These are phyloP conservation scores for Rotaria sp. DNA, from an alignment of 2,888 invertebrate genomes.

Conservation along the genomic window DNA sequence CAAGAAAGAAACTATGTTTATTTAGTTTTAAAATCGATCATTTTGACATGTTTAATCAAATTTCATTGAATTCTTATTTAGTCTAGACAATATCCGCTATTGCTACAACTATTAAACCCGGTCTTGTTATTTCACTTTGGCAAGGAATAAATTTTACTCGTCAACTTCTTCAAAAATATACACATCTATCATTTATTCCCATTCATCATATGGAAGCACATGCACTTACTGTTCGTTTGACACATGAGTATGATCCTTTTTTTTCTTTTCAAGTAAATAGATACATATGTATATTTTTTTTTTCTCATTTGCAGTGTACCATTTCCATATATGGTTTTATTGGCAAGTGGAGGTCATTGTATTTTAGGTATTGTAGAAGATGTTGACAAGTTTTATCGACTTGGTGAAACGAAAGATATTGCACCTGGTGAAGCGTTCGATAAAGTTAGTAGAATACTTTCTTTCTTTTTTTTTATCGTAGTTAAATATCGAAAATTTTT, in stretches of 20 bases:
- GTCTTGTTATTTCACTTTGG: slow-evolving; percentile 69
- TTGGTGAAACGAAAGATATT: slow-evolving; percentile 74
- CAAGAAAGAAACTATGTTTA: no score
- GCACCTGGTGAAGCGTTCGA: slow-evolving; percentile 68
- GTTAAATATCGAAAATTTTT: background rate
- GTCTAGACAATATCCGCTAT: slow-evolving; percentile 63
- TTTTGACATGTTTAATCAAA: background rate
- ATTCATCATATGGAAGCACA: slow-evolving; percentile 99
- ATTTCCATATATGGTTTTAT: slow-evolving; percentile 79
- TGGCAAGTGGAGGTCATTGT: slow-evolving; percentile 89
- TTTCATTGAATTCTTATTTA: background rate
- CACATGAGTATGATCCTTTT: slow-evolving; percentile 57
- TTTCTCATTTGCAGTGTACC: slow-evolving; percentile 58
- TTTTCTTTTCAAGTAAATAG: background rate
- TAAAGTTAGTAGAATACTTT: background rate
- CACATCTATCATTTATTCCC: slow-evolving; percentile 70
- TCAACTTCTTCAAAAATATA: slow-evolving; percentile 62
- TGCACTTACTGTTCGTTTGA: slow-evolving; percentile 77
- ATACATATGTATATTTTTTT: slow-evolving; percentile 37
- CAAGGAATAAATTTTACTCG: slow-evolving; percentile 78
- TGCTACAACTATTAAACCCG: slow-evolving; percentile 82
- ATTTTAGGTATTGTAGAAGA: slow-evolving; percentile 65
- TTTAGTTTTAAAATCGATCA: background rate
- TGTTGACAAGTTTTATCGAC: slow-evolving; percentile 68
- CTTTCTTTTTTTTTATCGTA: background rate